phyloP scores from a whole-genome alignment of 1,140 invertebrate species.

The Lepidurus apus region DNA sequence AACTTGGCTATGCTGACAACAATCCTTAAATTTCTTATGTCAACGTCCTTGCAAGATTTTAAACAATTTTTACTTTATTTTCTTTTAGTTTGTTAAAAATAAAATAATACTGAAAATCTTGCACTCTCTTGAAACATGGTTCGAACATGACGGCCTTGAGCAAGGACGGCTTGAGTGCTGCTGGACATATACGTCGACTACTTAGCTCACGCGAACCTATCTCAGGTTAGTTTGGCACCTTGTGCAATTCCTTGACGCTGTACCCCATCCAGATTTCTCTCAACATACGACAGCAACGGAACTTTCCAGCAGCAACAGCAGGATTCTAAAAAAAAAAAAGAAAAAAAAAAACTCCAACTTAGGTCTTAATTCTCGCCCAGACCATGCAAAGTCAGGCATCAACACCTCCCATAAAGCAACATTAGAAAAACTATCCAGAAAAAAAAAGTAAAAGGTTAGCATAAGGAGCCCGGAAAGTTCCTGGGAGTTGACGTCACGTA shows the following conservation, averaged over 20 bases:
- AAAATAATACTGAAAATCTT: neutral
- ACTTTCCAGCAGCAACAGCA: too few species aligned
- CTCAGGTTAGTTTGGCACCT: neutral
- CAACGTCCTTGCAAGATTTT: neutral
- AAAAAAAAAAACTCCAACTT: too few species aligned
- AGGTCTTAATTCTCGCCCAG: too few species aligned
- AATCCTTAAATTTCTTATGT: neutral
- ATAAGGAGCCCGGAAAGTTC: neutral
- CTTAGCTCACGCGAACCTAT: neutral
- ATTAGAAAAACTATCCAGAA: neutral
- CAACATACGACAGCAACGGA: too few species aligned
- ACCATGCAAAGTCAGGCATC: too few species aligned
- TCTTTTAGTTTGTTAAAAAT: too few species aligned
- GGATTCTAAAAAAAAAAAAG: too few species aligned
- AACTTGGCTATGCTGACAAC: neutral
- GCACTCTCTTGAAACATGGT: neutral
- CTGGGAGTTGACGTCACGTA: neutral
- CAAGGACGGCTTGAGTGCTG: neutral
- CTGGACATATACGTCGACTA: neutral
- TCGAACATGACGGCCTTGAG: conserved; percentile 3
- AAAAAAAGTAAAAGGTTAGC: neutral
- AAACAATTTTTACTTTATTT: too few species aligned
- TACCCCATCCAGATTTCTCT: neutral
- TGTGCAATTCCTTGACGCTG: neutral
- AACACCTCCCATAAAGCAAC: neutral